Evolutionary conservation across 2,113 vertebrate genomes (phyloP), one percentile per base, ranked within the genome.

Genomic region (Hydrolagus affinis): DNA sequence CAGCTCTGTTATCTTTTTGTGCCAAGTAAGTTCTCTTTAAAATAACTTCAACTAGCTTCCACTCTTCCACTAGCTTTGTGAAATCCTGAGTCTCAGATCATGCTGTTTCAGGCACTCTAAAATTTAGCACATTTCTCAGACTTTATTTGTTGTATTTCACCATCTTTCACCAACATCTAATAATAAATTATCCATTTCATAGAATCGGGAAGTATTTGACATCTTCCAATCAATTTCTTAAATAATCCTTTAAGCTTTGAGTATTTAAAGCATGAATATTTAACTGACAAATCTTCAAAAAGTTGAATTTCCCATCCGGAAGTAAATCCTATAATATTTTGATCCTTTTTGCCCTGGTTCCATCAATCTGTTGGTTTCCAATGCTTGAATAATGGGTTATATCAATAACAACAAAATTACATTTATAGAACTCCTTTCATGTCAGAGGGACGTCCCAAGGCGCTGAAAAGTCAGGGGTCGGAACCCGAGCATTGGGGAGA

Each of bases 161-260:
- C 12, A 83, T 64, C 23, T 64, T 66, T 80, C 28, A 68, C 23
- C 25, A 83, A 28, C 62, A 66, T 17, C 25, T 83, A 68, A 66
- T 83, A 44, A 83, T 83, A 66, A 83, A 32, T 19, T 25, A 83
- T 66, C 78, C 60, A 66, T 66, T 83, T 28, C 14, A 10, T 30
- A 11, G 25, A 17, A 66, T 66, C 60, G 66, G 28, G 4, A 66
- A 32, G 11, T 14, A 66, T 66, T 32, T 66, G 60, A 25, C 19
- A 28, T 64, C 19, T 64, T 8, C 60, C 60, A 11, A 83, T 83
- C 78, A 14, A 83, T 32, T 83, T 66, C 19, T 68, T 68, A 66
- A 11, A 15, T 80, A 8, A 60, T 23, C 56, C 59, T 64, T 80
- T 25, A 14, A 83, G 23, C 66, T 68, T 23, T 68, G 15, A 0